Percentiles rank a stretch among this genome's conserved stretches.
These are phyloP conservation scores for Cylloceria caligata DNA, from an alignment of 2,888 invertebrate genomes.

Conservation along the genomic window DNA sequence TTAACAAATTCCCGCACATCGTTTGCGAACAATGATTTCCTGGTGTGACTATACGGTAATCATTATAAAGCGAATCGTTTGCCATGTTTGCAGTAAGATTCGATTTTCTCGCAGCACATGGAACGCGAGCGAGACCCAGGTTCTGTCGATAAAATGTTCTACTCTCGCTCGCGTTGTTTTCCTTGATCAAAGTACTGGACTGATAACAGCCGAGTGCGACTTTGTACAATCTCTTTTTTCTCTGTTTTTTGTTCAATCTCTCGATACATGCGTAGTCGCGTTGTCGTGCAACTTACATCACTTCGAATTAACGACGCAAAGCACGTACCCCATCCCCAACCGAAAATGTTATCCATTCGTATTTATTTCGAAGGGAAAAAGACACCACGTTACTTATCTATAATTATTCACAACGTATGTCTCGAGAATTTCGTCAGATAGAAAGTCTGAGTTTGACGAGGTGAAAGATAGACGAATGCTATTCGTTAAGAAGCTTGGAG, in stretches of 20 bases:
- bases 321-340: neutral
- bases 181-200: slow-evolving; percentile 46
- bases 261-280: slow-evolving; percentile 15
- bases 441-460: neutral
- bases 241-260: neutral
- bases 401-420: neutral
- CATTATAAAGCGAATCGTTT: neutral
- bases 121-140: neutral
- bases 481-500: neutral
- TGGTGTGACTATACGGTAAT: slow-evolving; percentile 16
- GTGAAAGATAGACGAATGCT: neutral
- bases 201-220: slow-evolving; percentile 33
- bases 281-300: slow-evolving; percentile 14
- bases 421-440: neutral
- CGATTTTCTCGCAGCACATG: slow-evolving; percentile 3
- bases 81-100: slow-evolving; percentile 16
- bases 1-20: slow-evolving; percentile 5
- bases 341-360: slow-evolving; percentile 9
- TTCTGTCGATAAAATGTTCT: slow-evolving; percentile 2
- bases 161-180: slow-evolving; percentile 38
- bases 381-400: neutral
- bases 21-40: slow-evolving; percentile 5
- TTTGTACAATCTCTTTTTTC: slow-evolving; percentile 8
- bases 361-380: slow-evolving; percentile 7
- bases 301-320: neutral